phyloP scores from a whole-genome alignment of 2,888 invertebrate genomes.

The Polyommatus iphigenia region DNA sequence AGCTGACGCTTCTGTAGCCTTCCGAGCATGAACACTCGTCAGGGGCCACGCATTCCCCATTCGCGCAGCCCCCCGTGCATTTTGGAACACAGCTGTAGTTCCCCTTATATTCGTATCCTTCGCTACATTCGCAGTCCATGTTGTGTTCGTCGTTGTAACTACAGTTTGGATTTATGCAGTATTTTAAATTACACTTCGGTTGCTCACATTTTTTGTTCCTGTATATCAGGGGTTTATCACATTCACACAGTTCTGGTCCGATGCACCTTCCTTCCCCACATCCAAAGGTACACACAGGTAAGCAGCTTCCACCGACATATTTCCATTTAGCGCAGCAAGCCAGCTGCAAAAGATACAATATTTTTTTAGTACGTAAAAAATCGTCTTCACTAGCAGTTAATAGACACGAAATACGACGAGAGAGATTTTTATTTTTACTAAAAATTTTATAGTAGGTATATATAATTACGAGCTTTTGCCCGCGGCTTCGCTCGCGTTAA shows the following conservation, averaged over 20 bases:
- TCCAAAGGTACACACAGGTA: conserved; percentile 44
- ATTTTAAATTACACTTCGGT: not conserved
- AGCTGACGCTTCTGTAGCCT: conserved; percentile 45
- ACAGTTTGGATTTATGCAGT: conserved; percentile 15
- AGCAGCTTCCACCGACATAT: conserved; percentile 41
- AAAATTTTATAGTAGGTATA: no score
- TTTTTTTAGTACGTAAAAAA: not conserved
- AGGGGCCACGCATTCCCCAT: conserved; percentile 53
- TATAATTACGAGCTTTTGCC: no score
- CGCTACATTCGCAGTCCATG: not conserved
- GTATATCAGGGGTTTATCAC: conserved; percentile 38
- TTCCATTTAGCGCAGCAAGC: conserved; percentile 40
- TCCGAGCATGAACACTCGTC: conserved; percentile 52
- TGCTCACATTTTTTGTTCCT: conserved; percentile 1
- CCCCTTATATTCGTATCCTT: not conserved
- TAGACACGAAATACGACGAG: not conserved
- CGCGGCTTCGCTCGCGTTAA: no score
- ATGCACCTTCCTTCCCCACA: conserved; percentile 59
- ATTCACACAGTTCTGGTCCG: conserved; percentile 51
- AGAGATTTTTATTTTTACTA: not conserved
- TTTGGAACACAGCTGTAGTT: conserved; percentile 42
- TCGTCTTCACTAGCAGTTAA: not conserved
- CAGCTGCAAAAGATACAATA: conserved; percentile 3
- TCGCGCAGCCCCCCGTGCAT: conserved; percentile 51
- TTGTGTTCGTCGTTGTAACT: not conserved